Percentiles rank a stretch among this genome's conserved stretches.
Conservation (phyloP, 2,888 invertebrate genomes). For the Pardosa pseudoannulata region DNA sequence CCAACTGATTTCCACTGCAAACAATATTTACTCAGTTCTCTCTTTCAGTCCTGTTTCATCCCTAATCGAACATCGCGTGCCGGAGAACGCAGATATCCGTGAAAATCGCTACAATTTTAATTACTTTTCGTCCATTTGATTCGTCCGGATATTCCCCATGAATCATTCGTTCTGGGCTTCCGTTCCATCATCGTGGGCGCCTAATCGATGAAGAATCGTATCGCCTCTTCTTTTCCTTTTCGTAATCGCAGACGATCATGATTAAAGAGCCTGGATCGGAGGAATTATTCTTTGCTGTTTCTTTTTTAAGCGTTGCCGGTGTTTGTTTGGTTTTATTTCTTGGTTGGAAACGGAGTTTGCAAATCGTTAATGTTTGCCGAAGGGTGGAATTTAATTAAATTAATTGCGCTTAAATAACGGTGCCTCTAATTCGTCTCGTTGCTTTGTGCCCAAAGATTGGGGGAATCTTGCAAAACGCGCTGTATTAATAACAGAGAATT, state of each 20-base stretch:
- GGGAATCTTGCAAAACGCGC: no score
- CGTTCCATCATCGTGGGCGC: constrained; percentile 51
- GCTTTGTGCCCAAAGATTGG: no score
- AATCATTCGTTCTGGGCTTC: constrained; percentile 63
- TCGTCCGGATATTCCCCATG: constrained; percentile 67
- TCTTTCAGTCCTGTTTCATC: not conserved
- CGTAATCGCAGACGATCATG: constrained; percentile 33
- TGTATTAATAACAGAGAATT: no score
- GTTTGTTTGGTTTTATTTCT: constrained; percentile 27
- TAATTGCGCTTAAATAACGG: constrained; percentile 46
- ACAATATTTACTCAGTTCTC: constrained; percentile 8
- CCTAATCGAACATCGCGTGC: constrained; percentile 66
- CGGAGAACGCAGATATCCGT: constrained; percentile 49
- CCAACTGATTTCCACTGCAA: constrained; percentile 12
- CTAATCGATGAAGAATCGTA: constrained; percentile 57
- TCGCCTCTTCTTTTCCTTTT: constrained; percentile 40
- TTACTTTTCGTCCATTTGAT: constrained; percentile 73
- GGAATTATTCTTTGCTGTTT: constrained; percentile 22
- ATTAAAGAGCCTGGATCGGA: constrained; percentile 26
- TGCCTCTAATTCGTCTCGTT: not conserved
- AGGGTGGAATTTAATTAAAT: constrained; percentile 54
- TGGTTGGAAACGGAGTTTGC: constrained; percentile 32
- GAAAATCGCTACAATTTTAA: constrained; percentile 72
- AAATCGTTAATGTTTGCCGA: constrained; percentile 36
- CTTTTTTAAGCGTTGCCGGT: constrained; percentile 3